A percentile compares a stretch with the other conserved stretches of the same genome.
These are phyloP conservation scores for Tribolium madens DNA, from an alignment of 1,140 invertebrate species.

Conservation along the genomic window DNA sequence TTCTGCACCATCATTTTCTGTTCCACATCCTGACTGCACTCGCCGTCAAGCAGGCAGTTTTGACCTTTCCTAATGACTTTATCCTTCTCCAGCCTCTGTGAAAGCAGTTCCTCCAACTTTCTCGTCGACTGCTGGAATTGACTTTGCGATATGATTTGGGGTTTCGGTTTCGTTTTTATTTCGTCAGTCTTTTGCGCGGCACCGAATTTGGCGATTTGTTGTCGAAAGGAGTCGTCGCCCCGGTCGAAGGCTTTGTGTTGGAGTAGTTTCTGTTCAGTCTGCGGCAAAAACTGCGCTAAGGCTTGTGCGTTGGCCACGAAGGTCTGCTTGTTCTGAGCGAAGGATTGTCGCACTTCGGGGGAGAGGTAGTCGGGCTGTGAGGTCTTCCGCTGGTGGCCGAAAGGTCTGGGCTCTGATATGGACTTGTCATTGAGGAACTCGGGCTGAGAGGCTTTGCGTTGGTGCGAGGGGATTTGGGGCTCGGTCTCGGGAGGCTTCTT, in stretches of 20 bases:
- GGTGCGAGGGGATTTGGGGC: conserved; percentile 50
- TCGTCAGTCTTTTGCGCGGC: conserved; percentile 56
- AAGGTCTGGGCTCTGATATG: too few species aligned
- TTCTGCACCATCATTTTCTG: conserved; percentile 63
- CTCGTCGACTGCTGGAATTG: conserved; percentile 64
- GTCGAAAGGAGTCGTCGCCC: conserved; percentile 45
- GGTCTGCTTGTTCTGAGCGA: conserved; percentile 50
- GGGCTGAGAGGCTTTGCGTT: conserved; percentile 62
- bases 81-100: conserved; percentile 63
- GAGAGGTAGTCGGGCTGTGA: conserved; percentile 59
- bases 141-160: conserved; percentile 58
- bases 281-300: conserved; percentile 61
- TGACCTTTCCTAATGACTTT: conserved; percentile 55
- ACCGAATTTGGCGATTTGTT: conserved; percentile 54
- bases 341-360: too few species aligned
- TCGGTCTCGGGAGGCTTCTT: too few species aligned
- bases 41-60: conserved; percentile 54
- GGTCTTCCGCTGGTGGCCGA: conserved; percentile 58
- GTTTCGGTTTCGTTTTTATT: conserved; percentile 53
- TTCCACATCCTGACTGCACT: conserved; percentile 57
- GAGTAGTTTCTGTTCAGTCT: conserved; percentile 59
- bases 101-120: conserved; percentile 64
- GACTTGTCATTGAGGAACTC: conserved; percentile 57
- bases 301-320: conserved; percentile 61
- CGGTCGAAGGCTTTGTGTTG: conserved; percentile 53